Evolutionary conservation across 1,140 invertebrate species (phyloP), one percentile per base, ranked within the genome.

Genomic region (Plutomurus gul): DNA sequence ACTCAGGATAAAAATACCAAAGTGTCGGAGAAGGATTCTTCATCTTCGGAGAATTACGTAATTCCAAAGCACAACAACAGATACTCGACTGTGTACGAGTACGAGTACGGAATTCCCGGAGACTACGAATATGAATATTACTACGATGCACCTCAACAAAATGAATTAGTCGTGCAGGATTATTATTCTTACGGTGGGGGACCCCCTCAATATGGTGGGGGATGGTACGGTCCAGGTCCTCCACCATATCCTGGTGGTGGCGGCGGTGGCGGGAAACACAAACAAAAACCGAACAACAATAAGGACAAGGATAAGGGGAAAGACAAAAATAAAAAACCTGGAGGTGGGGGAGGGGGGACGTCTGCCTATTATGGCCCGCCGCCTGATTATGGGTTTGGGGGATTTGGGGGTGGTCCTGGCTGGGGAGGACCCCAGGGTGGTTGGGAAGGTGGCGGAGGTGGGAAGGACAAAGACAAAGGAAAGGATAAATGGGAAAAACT

Each of bases 401-500:
- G 22, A 6, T 27, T 30, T 3, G 51, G 51, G 0, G 51, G 51
- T 3, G 25, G 25, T 5, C 46, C 46, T 18, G 46, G 46, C 1
- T 27, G 51, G 22, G 51, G 51, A n/a, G 7, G 7, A 33, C n/a
- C n/a, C 46, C 46, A 49, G 46, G 25, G 4, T 49, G 25, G 4
- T 22, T 16, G 1, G 33, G 20, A 30, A n/a, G 25, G 25, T 0
- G 51, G 51, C 3, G 51, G 11, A 4, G 49, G 22, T 16, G 25
- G 27, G 2, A 25, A 25, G 3, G 51, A 30, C 13, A 60, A 60
- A 60, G 51, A 60, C 2, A 25, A 25, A 10, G 51, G 51, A 30
- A 60, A 60, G 33, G 51, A 60, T n/a, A 60, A 60, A 30, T 60
- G 51, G 51, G 18, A 60, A n/a, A 60, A 60, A 60, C 30, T 60